A percentile compares a stretch with the other conserved stretches of the same genome.
phyloP scores from a whole-genome alignment of 2,888 invertebrate species.

The Beris morrisii region DNA sequence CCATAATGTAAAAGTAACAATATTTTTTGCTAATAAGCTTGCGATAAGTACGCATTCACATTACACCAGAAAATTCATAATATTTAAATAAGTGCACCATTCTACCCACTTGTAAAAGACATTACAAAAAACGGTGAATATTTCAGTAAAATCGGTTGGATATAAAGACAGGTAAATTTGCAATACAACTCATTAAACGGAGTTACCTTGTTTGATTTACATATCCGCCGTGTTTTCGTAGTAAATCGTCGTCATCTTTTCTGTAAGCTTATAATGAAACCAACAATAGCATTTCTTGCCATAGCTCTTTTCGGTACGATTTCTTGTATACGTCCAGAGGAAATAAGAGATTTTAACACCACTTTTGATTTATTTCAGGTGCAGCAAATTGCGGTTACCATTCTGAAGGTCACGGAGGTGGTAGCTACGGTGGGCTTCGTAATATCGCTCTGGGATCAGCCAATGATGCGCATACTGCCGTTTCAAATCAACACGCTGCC shows the following conservation, averaged over 20 bases:
- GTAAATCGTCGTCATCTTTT: no score
- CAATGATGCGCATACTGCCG: conserved; percentile 10
- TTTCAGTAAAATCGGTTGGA: neutral
- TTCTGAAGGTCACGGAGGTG: conserved; percentile 55
- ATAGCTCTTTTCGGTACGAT: conserved; percentile 16
- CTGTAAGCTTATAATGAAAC: conserved; percentile 6
- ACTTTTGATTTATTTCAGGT: conserved; percentile 3
- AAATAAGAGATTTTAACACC: neutral
- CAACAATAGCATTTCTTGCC: conserved; percentile 11
- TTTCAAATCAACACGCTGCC: conserved; percentile 16
- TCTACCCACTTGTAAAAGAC: no score
- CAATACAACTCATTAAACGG: neutral
- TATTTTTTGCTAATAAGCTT: no score
- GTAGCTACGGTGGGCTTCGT: conserved; percentile 9
- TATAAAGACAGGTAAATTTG: neutral
- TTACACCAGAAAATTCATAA: no score
- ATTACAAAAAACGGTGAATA: no score
- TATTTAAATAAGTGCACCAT: no score
- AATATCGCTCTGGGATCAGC: conserved; percentile 18
- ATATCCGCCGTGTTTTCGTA: neutral
- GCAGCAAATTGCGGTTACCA: conserved; percentile 58
- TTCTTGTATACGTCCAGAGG: neutral
- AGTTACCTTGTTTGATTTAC: neutral
- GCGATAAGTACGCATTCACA: no score
- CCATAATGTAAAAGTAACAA: no score